Conservation (phyloP, 2,797 vertebrate genomes). For the Argyrosomus regius region DNA sequence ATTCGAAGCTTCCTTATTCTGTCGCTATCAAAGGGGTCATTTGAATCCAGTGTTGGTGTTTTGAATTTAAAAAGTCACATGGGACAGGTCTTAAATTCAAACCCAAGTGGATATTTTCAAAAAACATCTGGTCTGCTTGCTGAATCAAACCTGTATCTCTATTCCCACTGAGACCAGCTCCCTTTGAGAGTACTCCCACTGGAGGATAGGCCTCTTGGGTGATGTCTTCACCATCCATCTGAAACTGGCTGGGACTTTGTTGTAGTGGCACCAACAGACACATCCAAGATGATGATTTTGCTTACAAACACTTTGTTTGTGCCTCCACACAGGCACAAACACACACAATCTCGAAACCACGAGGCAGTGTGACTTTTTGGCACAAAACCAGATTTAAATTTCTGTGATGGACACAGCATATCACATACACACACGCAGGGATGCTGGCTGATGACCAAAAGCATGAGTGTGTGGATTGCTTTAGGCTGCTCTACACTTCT, state of each 20-base stretch:
- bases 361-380: conserved; percentile 20
- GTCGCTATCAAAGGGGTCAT: neutral
- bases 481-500: conserved; percentile 33
- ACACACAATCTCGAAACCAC: conserved; percentile 4
- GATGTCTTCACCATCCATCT: conserved; percentile 32
- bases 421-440: conserved; percentile 1
- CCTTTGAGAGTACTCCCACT: conserved; percentile 18
- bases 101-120: neutral
- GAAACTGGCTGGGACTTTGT: conserved; percentile 29
- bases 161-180: conserved; percentile 27
- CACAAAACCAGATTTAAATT: conserved; percentile 17
- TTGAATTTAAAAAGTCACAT: neutral
- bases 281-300: neutral
- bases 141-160: conserved; percentile 15
- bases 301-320: no score
- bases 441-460: conserved; percentile 46
- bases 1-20: neutral
- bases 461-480: conserved; percentile 30
- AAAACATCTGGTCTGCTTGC: conserved; percentile 10
- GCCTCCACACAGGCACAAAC: neutral
- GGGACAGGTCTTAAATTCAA: neutral
- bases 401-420: conserved; percentile 18
- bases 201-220: conserved; percentile 30
- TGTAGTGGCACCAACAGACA: conserved; percentile 21
- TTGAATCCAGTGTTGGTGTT: neutral